phyloP scores from a whole-genome alignment of 37 sponge, comb jelly and placozoan genomes.

The Beroe ovata region DNA sequence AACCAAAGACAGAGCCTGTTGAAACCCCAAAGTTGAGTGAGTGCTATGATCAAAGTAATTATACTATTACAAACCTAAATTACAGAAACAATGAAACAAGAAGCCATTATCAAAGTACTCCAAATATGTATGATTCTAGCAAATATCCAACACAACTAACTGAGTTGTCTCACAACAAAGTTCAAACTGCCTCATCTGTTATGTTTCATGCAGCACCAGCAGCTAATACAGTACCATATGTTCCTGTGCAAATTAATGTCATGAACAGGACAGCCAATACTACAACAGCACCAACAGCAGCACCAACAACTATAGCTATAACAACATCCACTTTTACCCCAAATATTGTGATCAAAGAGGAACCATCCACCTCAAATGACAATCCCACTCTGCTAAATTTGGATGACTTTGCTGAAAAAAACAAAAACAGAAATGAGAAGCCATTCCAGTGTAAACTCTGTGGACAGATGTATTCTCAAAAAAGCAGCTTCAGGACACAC shows the following conservation, averaged over 20 bases:
- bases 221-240: background rate
- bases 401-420: slow-evolving; percentile 41
- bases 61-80: background rate
- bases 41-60: background rate
- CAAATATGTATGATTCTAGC: background rate
- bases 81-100: background rate
- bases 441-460: slow-evolving; percentile 46
- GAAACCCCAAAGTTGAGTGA: background rate
- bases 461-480: slow-evolving; percentile 58
- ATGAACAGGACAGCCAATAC: background rate
- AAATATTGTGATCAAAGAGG: background rate
- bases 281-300: background rate
- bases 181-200: background rate
- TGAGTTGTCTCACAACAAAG: background rate
- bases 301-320: too few species aligned
- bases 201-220: background rate
- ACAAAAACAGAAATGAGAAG: slow-evolving; percentile 35
- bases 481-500: slow-evolving; percentile 52
- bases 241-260: slow-evolving; percentile 18
- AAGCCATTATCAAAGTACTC: background rate
- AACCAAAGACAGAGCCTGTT: background rate
- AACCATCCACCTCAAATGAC: background rate
- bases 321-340: background rate
- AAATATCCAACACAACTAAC: background rate
- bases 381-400: background rate